Conservation (phyloP, 2,888 invertebrate species). For the Callyntrura sp. region DNA sequence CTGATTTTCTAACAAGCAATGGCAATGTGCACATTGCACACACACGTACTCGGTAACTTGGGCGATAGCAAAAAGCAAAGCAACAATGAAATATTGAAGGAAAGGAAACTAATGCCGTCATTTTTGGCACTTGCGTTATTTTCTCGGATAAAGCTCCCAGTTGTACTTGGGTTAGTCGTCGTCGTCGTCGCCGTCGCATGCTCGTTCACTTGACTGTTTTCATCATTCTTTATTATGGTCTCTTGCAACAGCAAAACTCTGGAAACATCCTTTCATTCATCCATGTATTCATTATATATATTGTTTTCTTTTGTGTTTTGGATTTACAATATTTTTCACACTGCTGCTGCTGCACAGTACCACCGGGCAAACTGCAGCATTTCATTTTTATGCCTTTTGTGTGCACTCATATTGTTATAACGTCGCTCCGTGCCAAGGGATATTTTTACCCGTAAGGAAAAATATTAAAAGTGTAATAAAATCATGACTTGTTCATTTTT, state of each 20-base stretch:
- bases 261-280: slow-evolving; percentile 19
- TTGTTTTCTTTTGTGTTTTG: slow-evolving; percentile 23
- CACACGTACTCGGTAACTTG: slow-evolving; percentile 24
- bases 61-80: slow-evolving; percentile 15
- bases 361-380: slow-evolving; percentile 1
- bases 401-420: not conserved
- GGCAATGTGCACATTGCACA: not conserved
- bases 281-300: not conserved
- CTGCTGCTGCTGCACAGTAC: slow-evolving; percentile 12
- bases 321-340: slow-evolving; percentile 34
- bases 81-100: slow-evolving; percentile 52
- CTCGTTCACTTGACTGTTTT: slow-evolving; percentile 47
- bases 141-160: not conserved
- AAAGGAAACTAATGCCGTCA: slow-evolving; percentile 67
- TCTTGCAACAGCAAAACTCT: not conserved
- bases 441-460: slow-evolving; percentile 10
- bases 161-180: not conserved
- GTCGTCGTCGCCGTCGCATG: too few species aligned
- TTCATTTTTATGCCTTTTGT: not conserved
- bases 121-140: slow-evolving; percentile 63
- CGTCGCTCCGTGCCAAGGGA: not conserved
- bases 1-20: not conserved
- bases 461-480: slow-evolving; percentile 62
- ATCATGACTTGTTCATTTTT: slow-evolving; percentile 62
- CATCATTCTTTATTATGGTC: slow-evolving; percentile 48